Conservation (phyloP, 1,140 invertebrate genomes). For the Apis cerana region DNA sequence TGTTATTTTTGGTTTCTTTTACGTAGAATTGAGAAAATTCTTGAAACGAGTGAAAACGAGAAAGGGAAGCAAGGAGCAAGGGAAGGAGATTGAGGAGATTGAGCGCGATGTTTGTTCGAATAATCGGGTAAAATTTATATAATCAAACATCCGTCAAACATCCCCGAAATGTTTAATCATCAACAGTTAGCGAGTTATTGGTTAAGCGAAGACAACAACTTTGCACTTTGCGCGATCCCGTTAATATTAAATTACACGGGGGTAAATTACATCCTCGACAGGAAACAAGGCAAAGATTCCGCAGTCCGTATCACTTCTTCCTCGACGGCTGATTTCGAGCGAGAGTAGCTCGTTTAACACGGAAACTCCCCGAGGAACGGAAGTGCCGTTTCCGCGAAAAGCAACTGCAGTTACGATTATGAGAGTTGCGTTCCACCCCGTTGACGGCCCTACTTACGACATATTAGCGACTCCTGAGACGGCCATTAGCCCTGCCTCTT, state of each 20-base stretch:
- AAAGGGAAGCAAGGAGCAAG: too few species aligned
- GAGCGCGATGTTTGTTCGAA: too few species aligned
- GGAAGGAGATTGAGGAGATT: too few species aligned
- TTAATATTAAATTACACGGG: not conserved
- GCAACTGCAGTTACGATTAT: conserved; percentile 74
- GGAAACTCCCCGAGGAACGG: conserved; percentile 44
- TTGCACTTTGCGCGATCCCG: too few species aligned
- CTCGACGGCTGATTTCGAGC: not conserved
- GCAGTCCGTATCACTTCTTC: not conserved
- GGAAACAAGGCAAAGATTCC: not conserved
- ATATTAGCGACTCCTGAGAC: conserved; percentile 67
- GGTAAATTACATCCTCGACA: not conserved
- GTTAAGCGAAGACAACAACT: too few species aligned
- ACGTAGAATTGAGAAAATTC: too few species aligned
- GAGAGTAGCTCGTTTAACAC: not conserved
- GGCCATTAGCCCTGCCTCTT: conserved; percentile 52
- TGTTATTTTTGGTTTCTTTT: too few species aligned
- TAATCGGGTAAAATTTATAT: too few species aligned
- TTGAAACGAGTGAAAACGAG: too few species aligned
- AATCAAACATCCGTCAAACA: too few species aligned
- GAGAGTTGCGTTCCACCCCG: conserved; percentile 55
- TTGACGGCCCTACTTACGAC: conserved; percentile 54
- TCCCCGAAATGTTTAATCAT: too few species aligned
- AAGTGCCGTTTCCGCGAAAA: conserved; percentile 25
- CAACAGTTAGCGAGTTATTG: too few species aligned